These are phyloP conservation scores for Neodiprion pinetum DNA, from an alignment of 1,140 invertebrate species.

Conservation along the genomic window DNA sequence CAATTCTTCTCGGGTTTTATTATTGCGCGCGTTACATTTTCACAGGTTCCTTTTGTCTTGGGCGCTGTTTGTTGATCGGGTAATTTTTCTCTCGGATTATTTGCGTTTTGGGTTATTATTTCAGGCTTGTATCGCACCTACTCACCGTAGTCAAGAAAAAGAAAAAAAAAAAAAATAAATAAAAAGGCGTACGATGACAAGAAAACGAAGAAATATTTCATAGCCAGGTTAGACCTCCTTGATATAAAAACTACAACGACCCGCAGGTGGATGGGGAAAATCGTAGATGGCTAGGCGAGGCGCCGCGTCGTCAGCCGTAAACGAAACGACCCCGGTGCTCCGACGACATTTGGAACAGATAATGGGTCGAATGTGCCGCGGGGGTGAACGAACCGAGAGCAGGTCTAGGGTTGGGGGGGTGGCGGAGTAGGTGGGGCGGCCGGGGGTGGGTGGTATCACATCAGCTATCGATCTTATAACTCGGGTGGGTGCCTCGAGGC, in stretches of 20 bases:
- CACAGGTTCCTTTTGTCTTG: too few species aligned
- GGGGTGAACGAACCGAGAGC: constrained; percentile 61
- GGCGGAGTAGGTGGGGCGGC: constrained; percentile 23
- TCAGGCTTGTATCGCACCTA: too few species aligned
- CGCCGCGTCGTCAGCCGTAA: constrained; percentile 38
- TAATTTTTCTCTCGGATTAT: too few species aligned
- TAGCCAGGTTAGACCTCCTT: too few species aligned
- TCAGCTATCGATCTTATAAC: constrained; percentile 60
- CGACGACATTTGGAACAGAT: constrained; percentile 62
- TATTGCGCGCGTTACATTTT: too few species aligned
- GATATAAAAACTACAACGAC: constrained; percentile 32
- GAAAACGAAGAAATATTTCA: too few species aligned
- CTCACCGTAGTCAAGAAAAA: too few species aligned
- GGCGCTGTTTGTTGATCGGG: too few species aligned
- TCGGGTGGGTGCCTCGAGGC: constrained; percentile 37
- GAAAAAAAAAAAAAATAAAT: constrained; percentile 15
- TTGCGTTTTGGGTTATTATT: too few species aligned
- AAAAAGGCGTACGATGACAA: too few species aligned
- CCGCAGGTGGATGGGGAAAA: constrained; percentile 38
- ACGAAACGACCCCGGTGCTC: constrained; percentile 54
- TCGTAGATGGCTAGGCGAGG: too few species aligned
- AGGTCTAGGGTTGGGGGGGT: constrained; percentile 46
- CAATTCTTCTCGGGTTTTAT: too few species aligned
- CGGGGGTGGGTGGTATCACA: constrained; percentile 55
- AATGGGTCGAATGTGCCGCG: constrained; percentile 60